Evolutionary conservation across 2,113 vertebrate genomes (phyloP), one percentile per base, ranked within the genome.

Genomic region (Bucco capensis): DNA sequence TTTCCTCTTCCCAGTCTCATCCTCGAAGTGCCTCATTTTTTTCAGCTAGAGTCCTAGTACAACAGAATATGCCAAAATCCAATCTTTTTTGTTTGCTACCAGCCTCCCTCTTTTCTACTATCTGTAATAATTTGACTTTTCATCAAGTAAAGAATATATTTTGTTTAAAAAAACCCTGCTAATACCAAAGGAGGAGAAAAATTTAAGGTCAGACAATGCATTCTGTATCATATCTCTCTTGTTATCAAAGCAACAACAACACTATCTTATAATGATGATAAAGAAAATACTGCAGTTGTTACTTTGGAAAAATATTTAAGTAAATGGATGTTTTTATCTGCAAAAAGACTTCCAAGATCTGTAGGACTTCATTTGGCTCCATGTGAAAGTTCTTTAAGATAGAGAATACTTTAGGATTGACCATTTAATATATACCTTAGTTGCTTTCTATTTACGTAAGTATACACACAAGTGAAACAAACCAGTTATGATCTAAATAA

Each of bases 261-360:
- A 30, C 19, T 92, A 54, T 92, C 87, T 92, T 87, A 46, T 35
- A 79, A 61, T 25, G 71, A 13, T 4, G 6, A 76, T 70, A 79
- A 76, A 91, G 42, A 47, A 91, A 92, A 58, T 62, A 87, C 19
- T 80, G 64, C 30, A 50, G 82, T 58, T 72, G 71, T 66, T 66
- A 69, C 38, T 89, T 89, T 2, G 3, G 87, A 76, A 92, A 92
- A 89, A 47, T 42, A 76, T 53, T 85, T 79, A 83, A 85, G 75
- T 54, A 93, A 93, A 95, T 58, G 38, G 69, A 65, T 72, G 17
- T 31, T 91, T n/a, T 94, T 89, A 91, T 85, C 82, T 88, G 47
- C 23, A 76, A 38, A 88, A 82, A 66, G 46, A 65, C 60, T 70
- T 93, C 14, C 23, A 91, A 83, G 67, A 83, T 77, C 82, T 89